Evolutionary conservation across 2,113 vertebrate species (phyloP), one percentile per base, ranked within the genome.

Genomic region (Excalfactoria chinensis): DNA sequence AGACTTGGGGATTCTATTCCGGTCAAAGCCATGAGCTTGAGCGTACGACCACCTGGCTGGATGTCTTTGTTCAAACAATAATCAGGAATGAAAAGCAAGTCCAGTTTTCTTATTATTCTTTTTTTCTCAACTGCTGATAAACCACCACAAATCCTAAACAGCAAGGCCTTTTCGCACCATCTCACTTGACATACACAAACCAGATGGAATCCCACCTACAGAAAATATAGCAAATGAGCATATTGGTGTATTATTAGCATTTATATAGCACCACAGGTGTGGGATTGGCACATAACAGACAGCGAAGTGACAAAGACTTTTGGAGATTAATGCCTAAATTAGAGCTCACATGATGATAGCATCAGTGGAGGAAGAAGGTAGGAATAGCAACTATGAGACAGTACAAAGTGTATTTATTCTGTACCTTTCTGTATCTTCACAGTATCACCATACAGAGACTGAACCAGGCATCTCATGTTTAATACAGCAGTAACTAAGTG

Each of bases 161-260:
- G 70, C 77, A 70, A 84, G 63, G 83, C 70, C 71, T 93, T 90
- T 89, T 94, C 77, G 83, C 85, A 75, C 69, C 35, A 77, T 70
- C 28, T 93, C 83, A 59, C 82, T 37, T 90, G 79, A 86, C 35
- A 74, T 90, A 74, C 64, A 85, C 76, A 60, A 86, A 87, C 80
- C 96, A 95, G 95, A 94, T 95, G 95, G 95, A 88, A 93, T 83
- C 85, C 94, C 89, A 95, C 94, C 92, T 90, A 91, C 89, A 88
- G 67, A 82, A 62, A 55, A 41, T 62, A 37, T 6, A 81, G 93
- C 91, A 83, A 95, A 93, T 86, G 84, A 93, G 46, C 88, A 84
- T 83, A 84, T 83, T 86, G 85, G 48, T 75, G 63, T 77, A 93
- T 96, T 96, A 92, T 92, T 94, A 91, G 84, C 80, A 75, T 84